These are phyloP conservation scores for Thunnus thynnus DNA, from an alignment of 2,113 vertebrate genomes.

Conservation along the genomic window DNA sequence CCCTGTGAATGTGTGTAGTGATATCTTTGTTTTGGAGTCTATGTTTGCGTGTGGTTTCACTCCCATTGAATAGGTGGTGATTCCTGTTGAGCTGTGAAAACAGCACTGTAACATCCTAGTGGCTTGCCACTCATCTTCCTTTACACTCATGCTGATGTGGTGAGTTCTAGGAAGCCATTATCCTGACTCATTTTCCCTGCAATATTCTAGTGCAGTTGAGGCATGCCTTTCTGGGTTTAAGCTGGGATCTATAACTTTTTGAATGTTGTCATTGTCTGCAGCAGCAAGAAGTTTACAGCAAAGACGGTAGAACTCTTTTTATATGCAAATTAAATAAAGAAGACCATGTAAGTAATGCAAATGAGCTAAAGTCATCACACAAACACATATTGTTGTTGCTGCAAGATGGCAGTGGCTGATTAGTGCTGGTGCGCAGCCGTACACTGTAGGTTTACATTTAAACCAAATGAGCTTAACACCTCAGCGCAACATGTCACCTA, in stretches of 20 bases:
- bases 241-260: conserved; percentile 49
- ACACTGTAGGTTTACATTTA: conserved; percentile 1
- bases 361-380: conserved; percentile 20
- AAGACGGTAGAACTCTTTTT: conserved; percentile 22
- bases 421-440: neutral
- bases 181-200: conserved; percentile 61
- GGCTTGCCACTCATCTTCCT: conserved; percentile 58
- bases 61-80: conserved; percentile 52
- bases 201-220: conserved; percentile 27
- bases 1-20: conserved; percentile 18
- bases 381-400: conserved; percentile 16
- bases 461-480: conserved; percentile 3
- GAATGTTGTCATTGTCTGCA: conserved; percentile 36
- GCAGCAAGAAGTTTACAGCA: conserved; percentile 23
- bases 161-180: conserved; percentile 74
- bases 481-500: neutral
- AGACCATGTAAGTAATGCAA: conserved; percentile 13
- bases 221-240: conserved; percentile 26
- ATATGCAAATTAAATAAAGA: conserved; percentile 37
- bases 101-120: conserved; percentile 55
- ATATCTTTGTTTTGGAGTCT: conserved; percentile 41
- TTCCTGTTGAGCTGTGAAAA: conserved; percentile 73
- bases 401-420: conserved; percentile 14
- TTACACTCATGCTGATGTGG: conserved; percentile 64
- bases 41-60: conserved; percentile 44